Conservation (phyloP, 2,888 invertebrate species). For the Automeris io region DNA sequence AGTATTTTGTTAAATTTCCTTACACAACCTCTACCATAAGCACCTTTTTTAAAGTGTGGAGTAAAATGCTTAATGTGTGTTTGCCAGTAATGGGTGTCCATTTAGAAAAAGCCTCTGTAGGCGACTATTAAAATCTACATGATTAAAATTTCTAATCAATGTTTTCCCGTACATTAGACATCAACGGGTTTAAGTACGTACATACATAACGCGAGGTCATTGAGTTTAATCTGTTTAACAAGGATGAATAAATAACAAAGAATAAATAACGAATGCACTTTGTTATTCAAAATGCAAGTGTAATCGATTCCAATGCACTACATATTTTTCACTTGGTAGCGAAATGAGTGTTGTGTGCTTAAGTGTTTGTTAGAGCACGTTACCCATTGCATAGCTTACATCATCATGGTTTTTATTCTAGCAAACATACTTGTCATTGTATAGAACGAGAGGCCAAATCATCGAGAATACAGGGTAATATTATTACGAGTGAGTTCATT, state of each 20-base stretch:
- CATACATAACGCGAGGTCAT: constrained; percentile 32
- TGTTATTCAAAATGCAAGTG: constrained; percentile 46
- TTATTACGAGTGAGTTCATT: constrained; percentile 64
- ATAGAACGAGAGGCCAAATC: constrained; percentile 34
- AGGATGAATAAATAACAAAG: constrained; percentile 28
- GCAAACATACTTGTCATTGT: constrained; percentile 48
- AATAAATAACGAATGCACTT: constrained; percentile 25
- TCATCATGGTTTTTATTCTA: constrained; percentile 59
- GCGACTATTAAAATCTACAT: neutral
- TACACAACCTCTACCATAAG: constrained; percentile 42
- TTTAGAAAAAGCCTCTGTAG: constrained; percentile 26
- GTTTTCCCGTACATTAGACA: constrained; percentile 49
- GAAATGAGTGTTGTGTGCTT: constrained; percentile 27
- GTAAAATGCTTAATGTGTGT: constrained; percentile 67
- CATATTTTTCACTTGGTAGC: constrained; percentile 35
- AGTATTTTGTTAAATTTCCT: constrained; percentile 39
- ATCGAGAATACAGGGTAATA: constrained; percentile 46
- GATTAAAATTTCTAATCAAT: neutral
- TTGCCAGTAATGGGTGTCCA: constrained; percentile 53
- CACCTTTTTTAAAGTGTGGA: constrained; percentile 59
- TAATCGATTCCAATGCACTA: constrained; percentile 26
- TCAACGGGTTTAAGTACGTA: constrained; percentile 44
- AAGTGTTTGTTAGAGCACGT: constrained; percentile 30
- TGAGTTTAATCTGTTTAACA: constrained; percentile 37
- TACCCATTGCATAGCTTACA: constrained; percentile 43